These are phyloP conservation scores for Fregetta grallaria DNA, from an alignment of 2,113 vertebrate genomes.

Conservation along the genomic window DNA sequence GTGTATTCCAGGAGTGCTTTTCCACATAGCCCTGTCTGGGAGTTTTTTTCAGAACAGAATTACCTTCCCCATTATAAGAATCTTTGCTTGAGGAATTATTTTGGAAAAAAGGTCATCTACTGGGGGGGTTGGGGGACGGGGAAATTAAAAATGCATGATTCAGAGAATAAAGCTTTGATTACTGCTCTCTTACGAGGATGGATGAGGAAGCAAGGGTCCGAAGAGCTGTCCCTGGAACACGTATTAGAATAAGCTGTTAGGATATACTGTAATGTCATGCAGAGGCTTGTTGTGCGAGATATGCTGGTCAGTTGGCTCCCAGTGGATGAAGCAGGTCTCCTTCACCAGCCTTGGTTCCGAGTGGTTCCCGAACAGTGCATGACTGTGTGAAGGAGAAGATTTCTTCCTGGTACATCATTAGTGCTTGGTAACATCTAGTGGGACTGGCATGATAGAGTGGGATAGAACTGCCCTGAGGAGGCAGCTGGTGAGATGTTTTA, in stretches of 20 bases:
- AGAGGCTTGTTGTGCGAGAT: not conserved
- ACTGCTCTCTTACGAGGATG: not conserved
- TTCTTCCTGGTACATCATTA: not conserved
- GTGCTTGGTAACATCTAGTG: not conserved
- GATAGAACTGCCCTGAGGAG: not conserved
- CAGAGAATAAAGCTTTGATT: slow-evolving; percentile 28
- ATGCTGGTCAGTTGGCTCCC: not conserved
- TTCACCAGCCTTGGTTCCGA: not conserved
- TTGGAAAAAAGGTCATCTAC: slow-evolving; percentile 7
- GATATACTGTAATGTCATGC: not conserved
- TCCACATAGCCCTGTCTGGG: not conserved
- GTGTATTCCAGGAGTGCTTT: not conserved
- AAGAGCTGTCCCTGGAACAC: not conserved
- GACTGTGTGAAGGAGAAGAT: not conserved
- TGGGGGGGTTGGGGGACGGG: no score
- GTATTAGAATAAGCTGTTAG: not conserved
- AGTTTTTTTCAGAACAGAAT: slow-evolving; percentile 15
- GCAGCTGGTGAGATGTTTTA: not conserved
- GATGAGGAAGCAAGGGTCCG: not conserved
- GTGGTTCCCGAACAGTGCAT: not conserved
- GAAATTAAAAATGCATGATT: not conserved
- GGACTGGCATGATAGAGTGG: not conserved
- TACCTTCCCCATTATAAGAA: not conserved
- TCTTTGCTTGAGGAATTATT: not conserved
- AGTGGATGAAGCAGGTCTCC: not conserved